These are phyloP conservation scores for Oscheius sp. DNA, from an alignment of 2,888 invertebrate species.

Conservation along the genomic window DNA sequence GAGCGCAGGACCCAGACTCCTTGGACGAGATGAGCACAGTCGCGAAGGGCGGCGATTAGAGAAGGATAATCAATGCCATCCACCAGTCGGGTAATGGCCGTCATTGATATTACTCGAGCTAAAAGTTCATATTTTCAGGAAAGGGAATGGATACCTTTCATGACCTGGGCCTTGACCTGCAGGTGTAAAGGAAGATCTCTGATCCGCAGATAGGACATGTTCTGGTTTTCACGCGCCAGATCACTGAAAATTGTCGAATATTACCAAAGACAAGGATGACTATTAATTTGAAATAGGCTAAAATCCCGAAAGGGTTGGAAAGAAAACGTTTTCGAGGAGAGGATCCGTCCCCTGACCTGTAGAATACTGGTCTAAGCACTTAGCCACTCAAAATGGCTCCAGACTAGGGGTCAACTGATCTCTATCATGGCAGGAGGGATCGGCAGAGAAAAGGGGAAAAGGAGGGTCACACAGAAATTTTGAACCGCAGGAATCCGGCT, in stretches of 20 bases:
- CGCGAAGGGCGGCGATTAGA: slow-evolving; percentile 37
- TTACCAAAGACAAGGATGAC: too few species aligned
- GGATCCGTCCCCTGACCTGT: too few species aligned
- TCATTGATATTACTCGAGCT: slow-evolving; percentile 46
- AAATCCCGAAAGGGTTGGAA: too few species aligned
- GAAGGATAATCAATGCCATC: slow-evolving; percentile 9
- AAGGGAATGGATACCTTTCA: slow-evolving; percentile 40
- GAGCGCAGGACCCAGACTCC: slow-evolving; percentile 58
- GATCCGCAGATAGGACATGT: slow-evolving; percentile 49
- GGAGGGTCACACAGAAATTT: too few species aligned
- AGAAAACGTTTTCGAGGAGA: too few species aligned
- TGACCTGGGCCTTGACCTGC: slow-evolving; percentile 48
- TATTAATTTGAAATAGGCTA: background rate
- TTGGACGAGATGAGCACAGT: slow-evolving; percentile 46
- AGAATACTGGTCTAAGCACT: too few species aligned
- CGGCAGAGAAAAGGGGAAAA: too few species aligned
- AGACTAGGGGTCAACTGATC: too few species aligned
- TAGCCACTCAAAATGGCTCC: too few species aligned
- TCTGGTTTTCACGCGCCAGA: slow-evolving; percentile 37
- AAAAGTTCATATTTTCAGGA: slow-evolving; percentile 9
- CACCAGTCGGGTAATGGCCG: slow-evolving; percentile 38
- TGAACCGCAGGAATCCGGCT: too few species aligned
- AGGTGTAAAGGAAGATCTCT: slow-evolving; percentile 43
- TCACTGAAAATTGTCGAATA: slow-evolving; percentile 4
- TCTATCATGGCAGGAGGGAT: too few species aligned